Evolutionary conservation across 2,113 vertebrate genomes (phyloP), one percentile per base, ranked within the genome.

Genomic region (Urocitellus parryii): DNA sequence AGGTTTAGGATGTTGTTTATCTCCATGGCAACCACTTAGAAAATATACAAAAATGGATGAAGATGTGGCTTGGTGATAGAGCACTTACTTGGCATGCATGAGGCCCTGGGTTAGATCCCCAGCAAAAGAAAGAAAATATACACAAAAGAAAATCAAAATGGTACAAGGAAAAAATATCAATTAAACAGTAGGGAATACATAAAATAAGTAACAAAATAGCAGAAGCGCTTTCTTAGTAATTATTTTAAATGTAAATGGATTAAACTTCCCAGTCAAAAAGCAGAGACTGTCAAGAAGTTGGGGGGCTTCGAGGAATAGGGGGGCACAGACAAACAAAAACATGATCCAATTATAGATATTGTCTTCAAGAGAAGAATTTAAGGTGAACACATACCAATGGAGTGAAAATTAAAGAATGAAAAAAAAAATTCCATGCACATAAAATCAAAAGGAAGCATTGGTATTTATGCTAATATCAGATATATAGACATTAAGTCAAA

Each of bases 181-280:
- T 78, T 37, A 95, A 79, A 85, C 45, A 85, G 3, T 27, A 37
- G 83, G 8, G 25, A 4, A 39, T n/a, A 95, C 11, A 72, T 10
- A 76, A 85, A 85, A 58, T 5, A 90, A 88, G 42, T 0, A 77
- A 56, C 9, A 63, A 90, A 93, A 70, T 10, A 76, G 53, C 39
- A 63, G 12, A 85, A 76, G 25, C 61, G 80, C 39, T 73, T 91
- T 61, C 51, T 48, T 85, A 76, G 10, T 89, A 63, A 84, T 70
- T 83, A 79, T 24, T 77, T 84, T 82, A 77, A 83, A 74, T 42
- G 17, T 83, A 94, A 95, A 88, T 67, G 32, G 63, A 93, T 70
- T 91, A 91, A 94, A 83, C 25, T 88, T 3, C 2, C 8, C 34
- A 91, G 73, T 73, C 37, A 88, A 95, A 94, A 92, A 58, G 25